These are phyloP conservation scores for Drosophila mayri DNA, from an alignment of 1,140 invertebrate genomes.

Conservation along the genomic window DNA sequence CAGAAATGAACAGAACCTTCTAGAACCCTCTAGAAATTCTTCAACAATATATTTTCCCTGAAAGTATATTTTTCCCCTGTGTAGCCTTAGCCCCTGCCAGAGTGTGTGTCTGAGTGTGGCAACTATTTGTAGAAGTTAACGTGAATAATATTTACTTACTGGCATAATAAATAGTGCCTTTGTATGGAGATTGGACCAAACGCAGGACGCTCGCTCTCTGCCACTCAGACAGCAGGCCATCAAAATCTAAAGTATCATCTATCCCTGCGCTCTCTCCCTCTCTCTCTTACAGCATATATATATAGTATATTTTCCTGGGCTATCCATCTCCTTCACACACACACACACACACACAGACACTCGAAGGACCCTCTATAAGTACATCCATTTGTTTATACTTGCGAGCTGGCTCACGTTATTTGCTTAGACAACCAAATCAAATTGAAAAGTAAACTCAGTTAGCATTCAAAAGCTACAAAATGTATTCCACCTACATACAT, in stretches of 20 bases:
- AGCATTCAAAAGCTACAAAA: conserved; percentile 76
- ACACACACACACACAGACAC: conserved; percentile 5
- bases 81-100: not conserved
- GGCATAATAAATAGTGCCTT: conserved; percentile 77
- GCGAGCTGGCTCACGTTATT: conserved; percentile 66
- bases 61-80: not conserved
- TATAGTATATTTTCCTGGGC: not conserved
- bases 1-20: too few species aligned
- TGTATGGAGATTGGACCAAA: conserved; percentile 46
- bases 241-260: conserved; percentile 55
- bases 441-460: conserved; percentile 79
- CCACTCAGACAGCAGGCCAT: conserved; percentile 46
- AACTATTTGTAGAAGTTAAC: conserved; percentile 77
- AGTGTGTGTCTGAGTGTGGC: conserved; percentile 1
- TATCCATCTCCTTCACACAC: not conserved
- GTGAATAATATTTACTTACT: conserved; percentile 81
- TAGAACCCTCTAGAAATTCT: too few species aligned
- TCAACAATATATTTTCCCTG: too few species aligned
- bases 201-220: conserved; percentile 33
- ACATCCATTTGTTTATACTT: conserved; percentile 68
- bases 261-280: not conserved
- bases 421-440: conserved; percentile 78
- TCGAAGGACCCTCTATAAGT: conserved; percentile 41
- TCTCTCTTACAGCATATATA: not conserved
- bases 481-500: conserved; percentile 39